These are phyloP conservation scores for Panulirus ornatus DNA, from an alignment of 1,140 invertebrate species.

Conservation along the genomic window DNA sequence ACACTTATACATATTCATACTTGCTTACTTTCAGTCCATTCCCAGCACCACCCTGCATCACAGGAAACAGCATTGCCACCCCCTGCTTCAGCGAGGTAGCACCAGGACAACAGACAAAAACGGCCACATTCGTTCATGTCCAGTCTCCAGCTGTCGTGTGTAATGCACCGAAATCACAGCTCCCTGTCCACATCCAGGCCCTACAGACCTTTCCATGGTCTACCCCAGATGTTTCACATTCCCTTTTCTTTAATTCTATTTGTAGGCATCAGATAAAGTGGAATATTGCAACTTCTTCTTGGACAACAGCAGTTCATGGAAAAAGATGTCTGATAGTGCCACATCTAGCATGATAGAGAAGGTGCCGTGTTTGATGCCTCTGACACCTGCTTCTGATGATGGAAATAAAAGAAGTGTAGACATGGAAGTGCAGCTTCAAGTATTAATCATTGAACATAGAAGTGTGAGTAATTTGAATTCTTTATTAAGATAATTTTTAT, in stretches of 20 bases:
- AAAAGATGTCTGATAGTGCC: conserved; percentile 35
- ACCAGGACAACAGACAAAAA: too few relatives aligned
- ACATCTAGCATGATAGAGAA: conserved; percentile 47
- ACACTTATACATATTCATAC: too few relatives aligned
- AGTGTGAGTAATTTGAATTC: conserved; percentile 36
- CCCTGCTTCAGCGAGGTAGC: too few relatives aligned
- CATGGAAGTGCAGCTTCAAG: conserved; percentile 22
- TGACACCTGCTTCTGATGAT: conserved; percentile 15
- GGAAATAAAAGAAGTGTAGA: conserved; percentile 18
- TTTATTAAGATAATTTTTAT: background rate
- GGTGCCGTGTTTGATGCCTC: background rate
- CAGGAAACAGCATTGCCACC: too few relatives aligned
- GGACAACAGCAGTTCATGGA: conserved; percentile 41
- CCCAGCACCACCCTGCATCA: too few relatives aligned
- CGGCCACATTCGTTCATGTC: too few relatives aligned
- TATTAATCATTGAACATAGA: conserved; percentile 40
- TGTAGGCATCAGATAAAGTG: conserved; percentile 44
- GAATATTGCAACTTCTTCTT: conserved; percentile 46
- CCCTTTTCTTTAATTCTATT: background rate
- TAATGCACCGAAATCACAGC: too few relatives aligned
- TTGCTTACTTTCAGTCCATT: too few relatives aligned
- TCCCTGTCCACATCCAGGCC: too few relatives aligned
- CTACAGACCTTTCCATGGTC: too few relatives aligned
- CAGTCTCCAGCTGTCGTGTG: too few relatives aligned
- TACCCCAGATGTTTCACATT: too few relatives aligned